These are phyloP conservation scores for Lepidothrix coronata DNA, from an alignment of 2,113 vertebrate genomes.

Conservation along the genomic window DNA sequence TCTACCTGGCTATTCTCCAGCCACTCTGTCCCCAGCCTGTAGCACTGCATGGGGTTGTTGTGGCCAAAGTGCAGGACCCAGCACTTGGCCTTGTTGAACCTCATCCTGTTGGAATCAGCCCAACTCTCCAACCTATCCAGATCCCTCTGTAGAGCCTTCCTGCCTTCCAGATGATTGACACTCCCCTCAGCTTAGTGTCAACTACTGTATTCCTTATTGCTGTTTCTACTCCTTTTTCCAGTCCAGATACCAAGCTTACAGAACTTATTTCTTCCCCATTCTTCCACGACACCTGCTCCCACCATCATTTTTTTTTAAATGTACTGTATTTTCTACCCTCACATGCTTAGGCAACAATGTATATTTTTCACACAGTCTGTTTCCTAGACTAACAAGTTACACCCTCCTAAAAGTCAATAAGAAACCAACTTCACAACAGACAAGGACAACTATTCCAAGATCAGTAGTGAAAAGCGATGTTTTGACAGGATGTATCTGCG, in stretches of 20 bases:
- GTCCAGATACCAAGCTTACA: background rate
- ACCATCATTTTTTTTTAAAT: fast-evolving
- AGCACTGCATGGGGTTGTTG: too few species aligned
- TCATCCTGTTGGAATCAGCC: too few species aligned
- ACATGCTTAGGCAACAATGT: background rate
- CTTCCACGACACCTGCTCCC: background rate
- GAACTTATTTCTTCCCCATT: background rate
- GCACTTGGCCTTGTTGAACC: too few species aligned
- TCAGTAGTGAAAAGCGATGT: background rate
- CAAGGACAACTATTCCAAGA: background rate
- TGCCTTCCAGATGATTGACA: too few species aligned
- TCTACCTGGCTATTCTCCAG: too few species aligned
- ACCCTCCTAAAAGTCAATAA: background rate
- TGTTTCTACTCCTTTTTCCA: background rate
- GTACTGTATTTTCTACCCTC: background rate
- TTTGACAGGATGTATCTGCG: constrained; percentile 8
- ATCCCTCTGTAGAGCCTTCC: too few species aligned
- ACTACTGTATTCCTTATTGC: background rate
- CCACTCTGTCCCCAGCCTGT: too few species aligned
- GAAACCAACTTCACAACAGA: background rate
- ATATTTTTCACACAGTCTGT: background rate
- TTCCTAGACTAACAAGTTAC: background rate
- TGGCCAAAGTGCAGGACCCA: too few species aligned
- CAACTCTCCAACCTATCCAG: too few species aligned
- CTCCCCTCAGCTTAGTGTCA: background rate